phyloP scores from a whole-genome alignment of 1,140 invertebrate species.

The Rhyacophila brunnea region DNA sequence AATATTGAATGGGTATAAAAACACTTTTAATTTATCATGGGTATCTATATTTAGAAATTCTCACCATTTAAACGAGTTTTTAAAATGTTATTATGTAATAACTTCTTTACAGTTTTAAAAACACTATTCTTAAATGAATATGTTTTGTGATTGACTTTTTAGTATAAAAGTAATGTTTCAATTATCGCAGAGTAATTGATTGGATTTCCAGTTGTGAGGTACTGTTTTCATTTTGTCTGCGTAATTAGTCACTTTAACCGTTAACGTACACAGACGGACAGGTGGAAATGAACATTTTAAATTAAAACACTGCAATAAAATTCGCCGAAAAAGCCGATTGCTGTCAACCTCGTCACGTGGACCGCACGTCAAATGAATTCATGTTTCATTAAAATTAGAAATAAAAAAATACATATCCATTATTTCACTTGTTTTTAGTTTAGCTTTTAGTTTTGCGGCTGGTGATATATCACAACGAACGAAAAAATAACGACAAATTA shows the following conservation, averaged over 20 bases:
- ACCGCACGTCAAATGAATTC: conserved; percentile 24
- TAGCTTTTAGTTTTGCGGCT: conserved; percentile 15
- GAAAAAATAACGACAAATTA: conserved; percentile 9
- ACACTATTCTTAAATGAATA: too few relatives aligned
- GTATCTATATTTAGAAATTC: too few relatives aligned
- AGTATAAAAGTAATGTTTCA: too few relatives aligned
- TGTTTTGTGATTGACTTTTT: too few relatives aligned
- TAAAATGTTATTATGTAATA: too few relatives aligned
- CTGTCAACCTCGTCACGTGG: background rate
- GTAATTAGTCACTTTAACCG: conserved; percentile 8
- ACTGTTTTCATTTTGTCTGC: conserved; percentile 7
- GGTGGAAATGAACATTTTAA: conserved; percentile 28
- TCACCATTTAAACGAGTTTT: too few relatives aligned
- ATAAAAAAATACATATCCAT: conserved; percentile 17
- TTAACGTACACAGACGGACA: conserved; percentile 8
- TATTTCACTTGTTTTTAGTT: conserved; percentile 15
- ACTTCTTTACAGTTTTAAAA: too few relatives aligned
- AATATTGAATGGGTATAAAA: too few relatives aligned
- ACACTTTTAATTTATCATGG: too few relatives aligned
- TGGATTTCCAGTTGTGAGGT: background rate
- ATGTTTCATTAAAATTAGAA: conserved; percentile 25
- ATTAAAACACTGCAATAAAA: conserved; percentile 30
- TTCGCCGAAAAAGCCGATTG: conserved; percentile 15
- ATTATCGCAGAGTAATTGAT: background rate
- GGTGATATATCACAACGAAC: conserved; percentile 15